Conservation (phyloP, 2,797 vertebrate genomes). For the Chelmon rostratus region DNA sequence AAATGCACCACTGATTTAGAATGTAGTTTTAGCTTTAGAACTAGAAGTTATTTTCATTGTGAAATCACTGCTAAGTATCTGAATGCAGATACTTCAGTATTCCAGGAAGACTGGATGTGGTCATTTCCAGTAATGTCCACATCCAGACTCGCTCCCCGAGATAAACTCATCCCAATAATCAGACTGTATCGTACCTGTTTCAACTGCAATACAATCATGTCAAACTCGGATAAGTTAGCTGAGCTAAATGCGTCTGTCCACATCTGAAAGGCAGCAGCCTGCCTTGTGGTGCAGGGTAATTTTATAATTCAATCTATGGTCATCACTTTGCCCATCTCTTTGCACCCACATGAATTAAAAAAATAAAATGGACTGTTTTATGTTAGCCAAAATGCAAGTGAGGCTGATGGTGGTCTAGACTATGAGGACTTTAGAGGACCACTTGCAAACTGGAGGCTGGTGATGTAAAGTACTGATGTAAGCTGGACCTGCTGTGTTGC, state of each 20-base stretch:
- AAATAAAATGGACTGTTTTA: slow-evolving; percentile 7
- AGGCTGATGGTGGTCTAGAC: slow-evolving; percentile 11
- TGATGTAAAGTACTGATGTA: slow-evolving; percentile 10
- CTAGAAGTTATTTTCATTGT: neutral
- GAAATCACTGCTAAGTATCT: neutral
- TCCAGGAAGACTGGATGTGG: no score
- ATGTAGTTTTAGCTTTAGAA: neutral
- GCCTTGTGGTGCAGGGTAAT: neutral
- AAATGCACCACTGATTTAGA: neutral
- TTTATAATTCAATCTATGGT: neutral
- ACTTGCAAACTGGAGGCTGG: slow-evolving; percentile 5
- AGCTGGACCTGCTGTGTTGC: neutral
- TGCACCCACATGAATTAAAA: neutral
- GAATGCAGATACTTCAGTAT: neutral
- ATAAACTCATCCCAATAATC: neutral
- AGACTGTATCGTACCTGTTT: neutral
- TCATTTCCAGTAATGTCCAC: neutral
- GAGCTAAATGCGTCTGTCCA: neutral
- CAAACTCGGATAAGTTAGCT: neutral
- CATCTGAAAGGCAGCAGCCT: neutral
- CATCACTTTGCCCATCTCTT: slow-evolving; percentile 16
- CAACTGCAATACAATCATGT: neutral
- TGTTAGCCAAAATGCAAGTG: neutral
- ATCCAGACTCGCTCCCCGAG: neutral
- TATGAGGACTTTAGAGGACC: neutral